These are phyloP conservation scores for Sebastes melanostomus DNA, from an alignment of 2,797 vertebrate genomes.

Conservation along the genomic window DNA sequence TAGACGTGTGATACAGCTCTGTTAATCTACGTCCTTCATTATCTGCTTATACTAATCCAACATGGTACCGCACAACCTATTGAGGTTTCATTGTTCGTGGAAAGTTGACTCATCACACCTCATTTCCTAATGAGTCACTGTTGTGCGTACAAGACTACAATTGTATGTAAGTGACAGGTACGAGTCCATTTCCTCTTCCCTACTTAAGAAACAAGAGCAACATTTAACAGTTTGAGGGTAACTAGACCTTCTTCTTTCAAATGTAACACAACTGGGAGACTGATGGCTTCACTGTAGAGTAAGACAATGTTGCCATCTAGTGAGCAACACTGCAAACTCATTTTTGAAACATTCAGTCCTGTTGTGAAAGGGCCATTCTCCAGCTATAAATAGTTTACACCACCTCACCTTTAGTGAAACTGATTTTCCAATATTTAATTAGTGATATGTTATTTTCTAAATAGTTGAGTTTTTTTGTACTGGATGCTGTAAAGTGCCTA, in stretches of 20 bases:
- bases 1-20: conserved; percentile 9
- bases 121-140: conserved; percentile 15
- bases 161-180: not conserved
- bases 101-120: conserved; percentile 13
- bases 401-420: not conserved
- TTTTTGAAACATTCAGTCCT: not conserved
- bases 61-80: not conserved
- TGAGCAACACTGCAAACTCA: conserved; percentile 36
- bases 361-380: not conserved
- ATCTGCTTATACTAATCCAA: conserved; percentile 14
- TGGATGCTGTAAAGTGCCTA: not conserved
- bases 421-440: not conserved
- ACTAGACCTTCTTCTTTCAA: not conserved
- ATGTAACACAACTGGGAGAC: not conserved
- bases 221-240: not conserved
- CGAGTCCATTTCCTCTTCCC: not conserved
- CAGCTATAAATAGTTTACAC: not conserved
- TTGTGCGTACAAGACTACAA: not conserved
- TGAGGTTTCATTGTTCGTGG: conserved; percentile 16
- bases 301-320: conserved; percentile 74
- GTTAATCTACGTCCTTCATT: conserved; percentile 29
- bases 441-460: not conserved
- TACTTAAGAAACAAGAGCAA: not conserved
- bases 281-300: not conserved
- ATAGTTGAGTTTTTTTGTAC: not conserved